Evolutionary conservation across 2,888 invertebrate species (phyloP).

Genomic region (Isoperla grammatica): DNA sequence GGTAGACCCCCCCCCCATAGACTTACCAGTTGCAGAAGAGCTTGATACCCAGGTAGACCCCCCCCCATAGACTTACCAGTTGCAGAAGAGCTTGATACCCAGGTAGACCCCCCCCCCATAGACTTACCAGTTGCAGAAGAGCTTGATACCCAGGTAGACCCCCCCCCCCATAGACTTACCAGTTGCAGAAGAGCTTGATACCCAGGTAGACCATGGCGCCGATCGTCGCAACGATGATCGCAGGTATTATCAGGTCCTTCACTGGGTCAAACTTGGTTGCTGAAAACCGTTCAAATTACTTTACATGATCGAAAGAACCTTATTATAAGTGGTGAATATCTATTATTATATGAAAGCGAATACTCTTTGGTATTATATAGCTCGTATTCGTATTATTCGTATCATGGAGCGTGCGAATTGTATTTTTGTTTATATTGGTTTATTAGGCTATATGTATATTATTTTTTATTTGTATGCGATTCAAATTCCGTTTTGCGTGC

Average conservation of each 20-base stretch:
- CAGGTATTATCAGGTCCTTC: slow-evolving; percentile 35
- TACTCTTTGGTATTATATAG: too few species aligned
- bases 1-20: too few species aligned
- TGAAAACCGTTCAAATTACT: slow-evolving; percentile 19
- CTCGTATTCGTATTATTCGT: too few species aligned
- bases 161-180: slow-evolving; percentile 31
- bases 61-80: slow-evolving; percentile 34
- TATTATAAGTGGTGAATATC: too few species aligned
- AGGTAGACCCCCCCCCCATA: too few species aligned
- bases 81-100: slow-evolving; percentile 36
- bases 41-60: slow-evolving; percentile 36
- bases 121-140: slow-evolving; percentile 36
- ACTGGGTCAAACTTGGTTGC: slow-evolving; percentile 35
- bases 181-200: slow-evolving; percentile 36
- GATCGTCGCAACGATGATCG: slow-evolving; percentile 35
- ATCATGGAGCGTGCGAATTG: too few species aligned
- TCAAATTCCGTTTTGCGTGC: too few species aligned
- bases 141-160: slow-evolving; percentile 36
- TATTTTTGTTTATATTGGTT: too few species aligned
- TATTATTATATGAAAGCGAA: too few species aligned
- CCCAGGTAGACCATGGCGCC: slow-evolving; percentile 36
- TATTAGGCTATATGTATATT: too few species aligned
- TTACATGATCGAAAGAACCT: too few species aligned
- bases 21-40: slow-evolving; percentile 35
- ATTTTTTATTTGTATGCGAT: too few species aligned